These are phyloP conservation scores for Alectoris magna DNA, from an alignment of 2,797 vertebrate species.

Conservation along the genomic window DNA sequence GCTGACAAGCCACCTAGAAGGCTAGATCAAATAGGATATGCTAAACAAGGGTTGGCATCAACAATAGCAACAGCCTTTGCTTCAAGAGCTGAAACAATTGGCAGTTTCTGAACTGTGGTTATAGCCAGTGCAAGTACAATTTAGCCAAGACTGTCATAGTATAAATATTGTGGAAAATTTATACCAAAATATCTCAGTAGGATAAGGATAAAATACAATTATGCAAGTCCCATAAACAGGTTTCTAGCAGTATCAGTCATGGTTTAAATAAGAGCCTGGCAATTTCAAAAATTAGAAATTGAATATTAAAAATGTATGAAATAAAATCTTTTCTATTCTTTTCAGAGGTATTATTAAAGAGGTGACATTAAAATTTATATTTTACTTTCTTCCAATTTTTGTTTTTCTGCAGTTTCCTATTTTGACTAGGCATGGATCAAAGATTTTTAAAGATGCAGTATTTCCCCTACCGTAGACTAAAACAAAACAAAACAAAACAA, in stretches of 20 bases:
- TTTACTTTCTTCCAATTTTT: not conserved
- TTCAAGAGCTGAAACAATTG: not conserved
- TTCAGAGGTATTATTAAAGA: not conserved
- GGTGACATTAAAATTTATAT: not conserved
- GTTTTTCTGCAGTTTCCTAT: not conserved
- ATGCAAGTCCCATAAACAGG: not conserved
- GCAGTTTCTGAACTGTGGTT: not conserved
- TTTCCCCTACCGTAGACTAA: rapidly evolving
- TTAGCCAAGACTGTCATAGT: not conserved
- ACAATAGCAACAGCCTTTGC: not conserved
- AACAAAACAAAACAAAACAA: not conserved
- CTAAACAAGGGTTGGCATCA: not conserved
- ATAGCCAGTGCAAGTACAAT: not conserved
- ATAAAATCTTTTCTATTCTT: not conserved
- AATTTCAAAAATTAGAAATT: conserved; percentile 5
- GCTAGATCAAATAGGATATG: not conserved
- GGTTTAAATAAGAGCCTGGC: not conserved
- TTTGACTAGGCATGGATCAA: not conserved
- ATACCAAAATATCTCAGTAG: not conserved
- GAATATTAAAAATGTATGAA: not conserved
- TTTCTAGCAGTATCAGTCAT: not conserved
- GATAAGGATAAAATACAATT: not conserved
- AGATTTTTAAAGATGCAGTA: not conserved
- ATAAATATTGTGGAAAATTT: conserved; percentile 49
- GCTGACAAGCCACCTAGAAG: not conserved